These are phyloP conservation scores for Nomada fabriciana DNA, from an alignment of 2,888 invertebrate species.

Conservation along the genomic window DNA sequence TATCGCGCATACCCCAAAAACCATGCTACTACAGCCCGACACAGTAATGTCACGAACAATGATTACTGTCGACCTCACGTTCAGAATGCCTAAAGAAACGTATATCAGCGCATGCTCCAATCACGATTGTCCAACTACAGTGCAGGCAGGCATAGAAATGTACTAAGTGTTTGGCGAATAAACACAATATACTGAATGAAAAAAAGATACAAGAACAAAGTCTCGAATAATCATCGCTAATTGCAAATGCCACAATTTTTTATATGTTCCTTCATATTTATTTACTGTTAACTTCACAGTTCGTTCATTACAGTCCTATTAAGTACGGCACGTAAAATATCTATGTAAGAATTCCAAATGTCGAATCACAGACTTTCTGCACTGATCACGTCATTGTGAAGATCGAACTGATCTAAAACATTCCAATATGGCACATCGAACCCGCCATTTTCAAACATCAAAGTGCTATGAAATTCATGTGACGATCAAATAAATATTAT, in stretches of 20 bases:
- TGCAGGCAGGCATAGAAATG: constrained; percentile 51
- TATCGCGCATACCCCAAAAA: constrained; percentile 16
- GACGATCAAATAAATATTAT: background rate
- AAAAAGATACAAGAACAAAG: background rate
- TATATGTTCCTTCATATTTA: background rate
- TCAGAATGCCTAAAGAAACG: constrained; percentile 56
- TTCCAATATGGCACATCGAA: constrained; percentile 36
- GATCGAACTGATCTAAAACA: constrained; percentile 43
- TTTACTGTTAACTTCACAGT: background rate
- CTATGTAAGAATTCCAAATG: constrained; percentile 13
- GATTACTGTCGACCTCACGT: constrained; percentile 53
- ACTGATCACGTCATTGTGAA: constrained; percentile 10
- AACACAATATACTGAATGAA: constrained; percentile 21
- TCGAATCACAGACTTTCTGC: constrained; percentile 28
- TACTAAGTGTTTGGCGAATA: constrained; percentile 35
- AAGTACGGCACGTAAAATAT: constrained; percentile 10
- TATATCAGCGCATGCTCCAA: constrained; percentile 67
- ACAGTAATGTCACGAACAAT: constrained; percentile 53
- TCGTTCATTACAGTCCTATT: constrained; percentile 15
- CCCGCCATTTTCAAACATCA: constrained; percentile 44
- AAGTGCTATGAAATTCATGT: background rate
- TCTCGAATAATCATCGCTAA: constrained; percentile 1
- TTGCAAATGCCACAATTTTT: background rate
- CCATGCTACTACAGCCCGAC: constrained; percentile 21
- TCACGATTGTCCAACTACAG: constrained; percentile 55